These are phyloP conservation scores for Brenthis daphne DNA, from an alignment of 2,888 invertebrate genomes.

Conservation along the genomic window DNA sequence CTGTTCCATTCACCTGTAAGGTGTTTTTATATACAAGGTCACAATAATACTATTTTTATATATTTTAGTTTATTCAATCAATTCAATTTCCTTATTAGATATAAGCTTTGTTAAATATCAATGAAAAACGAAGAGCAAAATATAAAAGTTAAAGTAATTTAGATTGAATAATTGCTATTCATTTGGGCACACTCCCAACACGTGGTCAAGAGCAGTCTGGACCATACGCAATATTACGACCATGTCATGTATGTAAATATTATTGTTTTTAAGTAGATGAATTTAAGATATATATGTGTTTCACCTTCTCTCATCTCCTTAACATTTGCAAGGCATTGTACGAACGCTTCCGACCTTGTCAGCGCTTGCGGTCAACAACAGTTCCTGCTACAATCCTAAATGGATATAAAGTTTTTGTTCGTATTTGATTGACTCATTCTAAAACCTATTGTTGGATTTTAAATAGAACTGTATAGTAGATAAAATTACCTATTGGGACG, in stretches of 20 bases:
- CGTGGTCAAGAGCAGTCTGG: not conserved
- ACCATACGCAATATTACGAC: not conserved
- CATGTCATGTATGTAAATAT: not conserved
- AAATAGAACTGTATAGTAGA: slow-evolving; percentile 58
- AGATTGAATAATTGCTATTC: not conserved
- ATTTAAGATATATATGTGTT: not conserved
- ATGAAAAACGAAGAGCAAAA: not conserved
- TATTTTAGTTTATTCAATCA: not conserved
- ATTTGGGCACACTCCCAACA: slow-evolving; percentile 6
- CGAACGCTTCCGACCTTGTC: slow-evolving; percentile 71
- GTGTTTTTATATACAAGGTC: slow-evolving; percentile 8
- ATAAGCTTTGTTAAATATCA: not conserved
- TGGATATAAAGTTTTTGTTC: slow-evolving; percentile 59
- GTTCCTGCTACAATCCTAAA: slow-evolving; percentile 58
- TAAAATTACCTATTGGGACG: slow-evolving; percentile 53
- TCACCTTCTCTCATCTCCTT: slow-evolving; percentile 36
- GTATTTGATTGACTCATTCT: slow-evolving; percentile 64
- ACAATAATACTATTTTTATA: not conserved
- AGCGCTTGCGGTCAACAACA: slow-evolving; percentile 60
- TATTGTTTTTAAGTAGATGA: not conserved
- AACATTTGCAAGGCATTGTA: slow-evolving; percentile 65
- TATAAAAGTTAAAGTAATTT: not conserved
- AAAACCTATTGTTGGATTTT: slow-evolving; percentile 53
- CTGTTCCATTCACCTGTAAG: not conserved
- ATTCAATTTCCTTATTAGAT: not conserved